Evolutionary conservation across 2,797 vertebrate species (phyloP).

Genomic region (Hydrocynus forskahlii): DNA sequence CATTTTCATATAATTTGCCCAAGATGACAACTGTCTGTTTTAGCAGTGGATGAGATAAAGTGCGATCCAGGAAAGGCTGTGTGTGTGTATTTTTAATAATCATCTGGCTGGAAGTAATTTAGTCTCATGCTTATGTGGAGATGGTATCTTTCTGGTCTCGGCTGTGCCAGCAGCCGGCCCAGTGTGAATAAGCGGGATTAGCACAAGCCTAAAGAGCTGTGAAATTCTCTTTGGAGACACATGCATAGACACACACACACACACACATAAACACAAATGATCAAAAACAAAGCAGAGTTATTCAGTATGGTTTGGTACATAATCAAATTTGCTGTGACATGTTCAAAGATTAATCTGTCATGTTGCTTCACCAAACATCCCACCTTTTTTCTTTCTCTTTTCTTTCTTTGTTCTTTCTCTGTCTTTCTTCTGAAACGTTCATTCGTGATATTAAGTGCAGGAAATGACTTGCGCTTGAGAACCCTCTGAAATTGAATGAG

Average conservation of each 20-base stretch:
- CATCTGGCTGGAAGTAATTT: slow-evolving; percentile 66
- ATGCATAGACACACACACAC: slow-evolving; percentile 2
- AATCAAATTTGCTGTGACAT: slow-evolving; percentile 58
- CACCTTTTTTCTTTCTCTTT: slow-evolving; percentile 14
- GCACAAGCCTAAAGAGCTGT: slow-evolving; percentile 46
- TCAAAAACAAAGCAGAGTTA: slow-evolving; percentile 52
- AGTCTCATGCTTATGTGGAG: slow-evolving; percentile 62
- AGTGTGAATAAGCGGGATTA: slow-evolving; percentile 50
- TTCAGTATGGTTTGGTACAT: slow-evolving; percentile 47
- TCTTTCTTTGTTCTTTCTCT: slow-evolving; percentile 29
- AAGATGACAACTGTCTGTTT: slow-evolving; percentile 64
- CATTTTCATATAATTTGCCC: slow-evolving; percentile 66
- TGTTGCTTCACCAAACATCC: slow-evolving; percentile 47
- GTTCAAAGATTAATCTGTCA: slow-evolving; percentile 60
- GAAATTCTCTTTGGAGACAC: slow-evolving; percentile 53
- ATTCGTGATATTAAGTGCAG: slow-evolving; percentile 61
- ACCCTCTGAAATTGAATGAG: slow-evolving; percentile 61
- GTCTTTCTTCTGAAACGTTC: slow-evolving; percentile 56
- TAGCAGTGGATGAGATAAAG: slow-evolving; percentile 64
- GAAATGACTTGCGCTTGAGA: slow-evolving; percentile 64
- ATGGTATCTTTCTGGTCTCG: slow-evolving; percentile 62
- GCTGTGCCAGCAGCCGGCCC: slow-evolving; percentile 33
- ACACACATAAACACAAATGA: slow-evolving; percentile 30
- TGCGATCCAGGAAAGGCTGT: slow-evolving; percentile 49
- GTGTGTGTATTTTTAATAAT: slow-evolving; percentile 74